Base-by-base conservation (phyloP, 2,113 vertebrate genomes). In the Scatophagus argus region DNA sequence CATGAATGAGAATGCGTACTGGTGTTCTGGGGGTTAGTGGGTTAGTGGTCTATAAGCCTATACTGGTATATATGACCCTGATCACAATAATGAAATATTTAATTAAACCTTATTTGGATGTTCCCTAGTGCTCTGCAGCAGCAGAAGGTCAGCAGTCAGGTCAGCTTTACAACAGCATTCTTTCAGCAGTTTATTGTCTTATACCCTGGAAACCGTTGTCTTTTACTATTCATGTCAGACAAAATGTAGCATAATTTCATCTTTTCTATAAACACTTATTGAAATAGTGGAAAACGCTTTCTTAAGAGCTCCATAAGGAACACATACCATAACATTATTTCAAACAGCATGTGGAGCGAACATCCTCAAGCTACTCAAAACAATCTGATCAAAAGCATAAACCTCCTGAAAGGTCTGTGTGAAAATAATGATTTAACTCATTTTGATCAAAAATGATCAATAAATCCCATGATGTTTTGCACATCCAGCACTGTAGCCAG, bases 181-280 rank as follows among this genome's bases (percentile, higher is more conserved):
- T 29, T 38, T 67, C 74, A 59, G 60, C 36, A 55, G 49, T 17
- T 27, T n/a, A n/a, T n/a, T n/a, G n/a, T n/a, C n/a, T n/a, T n/a
- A n/a, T n/a, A n/a, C n/a, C n/a, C n/a, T n/a, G n/a, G 8, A 49
- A 66, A 34, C 32, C 12, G 7, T 1, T 55, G 66, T 34, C 9
- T 58, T 16, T 55, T 31, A 49, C 7, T 10, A 36, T 14, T 68
- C 54, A 13, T 34, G 21, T 25, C n/a, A 19, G 5, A 44, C 11
- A 2, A 46, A 27, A 27, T 19, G 17, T 2, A 49, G 62, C 43
- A 23, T 19, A 17, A 5, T 41, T 41, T 6, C n/a, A n/a, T 34
- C 29, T 34, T 10, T 65, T 13, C 36, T 34, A 7, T 34, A 10
- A 29, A 63, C 41, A n/a, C 4, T 31, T 4, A 34, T 19, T 46